These are phyloP conservation scores for Temnothorax ravouxi DNA, from an alignment of 2,888 invertebrate genomes.

Conservation along the genomic window DNA sequence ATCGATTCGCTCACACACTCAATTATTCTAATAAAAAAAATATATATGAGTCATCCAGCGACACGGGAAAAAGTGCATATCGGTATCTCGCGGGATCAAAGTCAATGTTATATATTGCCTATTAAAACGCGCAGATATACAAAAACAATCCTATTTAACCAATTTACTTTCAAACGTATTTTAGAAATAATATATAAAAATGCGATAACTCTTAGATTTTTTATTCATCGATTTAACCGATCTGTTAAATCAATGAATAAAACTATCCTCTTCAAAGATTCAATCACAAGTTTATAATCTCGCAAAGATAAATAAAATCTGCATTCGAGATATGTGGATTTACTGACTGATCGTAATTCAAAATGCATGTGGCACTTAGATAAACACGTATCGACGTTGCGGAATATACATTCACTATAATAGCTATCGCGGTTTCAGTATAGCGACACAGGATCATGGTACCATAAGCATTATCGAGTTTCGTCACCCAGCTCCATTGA, in stretches of 20 bases:
- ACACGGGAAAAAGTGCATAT: no score
- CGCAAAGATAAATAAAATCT: not conserved
- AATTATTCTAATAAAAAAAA: conserved; percentile 41
- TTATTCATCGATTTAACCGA: not conserved
- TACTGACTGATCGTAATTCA: not conserved
- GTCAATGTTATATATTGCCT: not conserved
- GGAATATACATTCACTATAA: conserved; percentile 66
- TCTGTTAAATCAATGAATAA: not conserved
- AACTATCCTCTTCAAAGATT: not conserved
- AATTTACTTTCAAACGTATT: not conserved
- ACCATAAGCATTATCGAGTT: conserved; percentile 61
- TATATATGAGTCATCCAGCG: conserved; percentile 16
- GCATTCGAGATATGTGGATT: not conserved
- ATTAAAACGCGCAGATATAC: not conserved
- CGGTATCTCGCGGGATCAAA: not conserved
- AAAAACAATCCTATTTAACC: not conserved
- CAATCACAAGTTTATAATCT: not conserved
- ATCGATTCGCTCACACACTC: conserved; percentile 58
- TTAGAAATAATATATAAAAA: not conserved
- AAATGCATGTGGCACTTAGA: conserved; percentile 28
- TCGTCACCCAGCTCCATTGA: conserved; percentile 27
- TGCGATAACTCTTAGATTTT: not conserved
- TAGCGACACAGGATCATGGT: conserved; percentile 58
- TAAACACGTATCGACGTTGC: conserved; percentile 61
- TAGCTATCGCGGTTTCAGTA: conserved; percentile 46